A percentile compares a stretch with the other conserved stretches of the same genome.
Evolutionary conservation across 2,888 invertebrate species (phyloP).

Genomic region (Tinea semifulvella): DNA sequence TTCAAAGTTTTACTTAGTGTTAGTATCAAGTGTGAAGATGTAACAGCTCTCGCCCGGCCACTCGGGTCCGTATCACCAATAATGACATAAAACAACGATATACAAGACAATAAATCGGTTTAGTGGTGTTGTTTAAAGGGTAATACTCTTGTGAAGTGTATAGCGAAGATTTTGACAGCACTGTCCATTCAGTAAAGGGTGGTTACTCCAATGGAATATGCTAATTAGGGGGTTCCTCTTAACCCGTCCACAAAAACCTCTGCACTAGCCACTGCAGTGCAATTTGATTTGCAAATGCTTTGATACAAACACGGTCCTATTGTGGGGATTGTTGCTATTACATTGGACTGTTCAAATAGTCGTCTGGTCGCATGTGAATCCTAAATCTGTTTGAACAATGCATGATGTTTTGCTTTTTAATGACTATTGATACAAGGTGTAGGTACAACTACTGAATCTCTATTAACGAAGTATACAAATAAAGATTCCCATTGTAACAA

Average conservation of each 20-base stretch:
- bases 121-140: constrained; percentile 50
- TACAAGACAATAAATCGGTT: constrained; percentile 50
- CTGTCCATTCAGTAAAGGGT: constrained; percentile 20
- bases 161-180: background rate
- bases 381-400: too few species aligned
- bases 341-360: too few species aligned
- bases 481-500: too few species aligned
- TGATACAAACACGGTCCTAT: constrained; percentile 5
- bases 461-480: too few species aligned
- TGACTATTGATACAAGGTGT: too few species aligned
- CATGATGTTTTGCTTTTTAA: too few species aligned
- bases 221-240: constrained; percentile 59
- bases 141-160: constrained; percentile 32
- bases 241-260: constrained; percentile 60
- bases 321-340: too few species aligned
- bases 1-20: background rate
- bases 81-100: constrained; percentile 57
- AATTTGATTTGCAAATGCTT: constrained; percentile 59
- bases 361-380: too few species aligned
- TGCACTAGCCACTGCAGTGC: constrained; percentile 62
- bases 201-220: constrained; percentile 52
- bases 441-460: too few species aligned
- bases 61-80: constrained; percentile 23
- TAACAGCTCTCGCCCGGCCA: constrained; percentile 1
- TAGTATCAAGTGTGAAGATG: background rate